Conservation (phyloP, 2,797 vertebrate genomes). For the Darevskia nairensis region DNA sequence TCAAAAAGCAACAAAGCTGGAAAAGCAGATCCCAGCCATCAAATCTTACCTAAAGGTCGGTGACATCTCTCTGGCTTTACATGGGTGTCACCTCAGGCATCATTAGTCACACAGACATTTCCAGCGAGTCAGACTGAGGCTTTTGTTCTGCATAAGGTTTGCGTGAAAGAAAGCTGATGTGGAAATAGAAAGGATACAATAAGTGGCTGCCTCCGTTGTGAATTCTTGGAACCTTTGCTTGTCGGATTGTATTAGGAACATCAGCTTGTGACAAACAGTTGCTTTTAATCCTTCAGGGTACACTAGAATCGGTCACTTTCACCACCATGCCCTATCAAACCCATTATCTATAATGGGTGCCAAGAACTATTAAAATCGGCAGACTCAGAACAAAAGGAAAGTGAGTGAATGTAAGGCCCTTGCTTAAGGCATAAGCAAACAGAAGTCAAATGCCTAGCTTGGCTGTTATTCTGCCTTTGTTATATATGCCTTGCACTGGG, state of each 20-base stretch:
- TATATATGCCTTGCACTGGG: not conserved
- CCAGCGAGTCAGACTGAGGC: not conserved
- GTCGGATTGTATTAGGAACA: constrained; percentile 48
- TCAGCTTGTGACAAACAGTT: constrained; percentile 44
- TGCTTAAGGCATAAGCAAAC: not conserved
- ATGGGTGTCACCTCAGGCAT: constrained; percentile 15
- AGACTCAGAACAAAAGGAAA: not conserved
- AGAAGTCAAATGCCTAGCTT: not conserved
- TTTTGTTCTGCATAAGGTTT: constrained; percentile 18
- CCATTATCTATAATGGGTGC: not conserved
- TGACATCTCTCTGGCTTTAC: constrained; percentile 37
- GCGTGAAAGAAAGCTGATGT: not conserved
- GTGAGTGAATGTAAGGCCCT: not conserved
- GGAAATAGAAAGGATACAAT: not conserved
- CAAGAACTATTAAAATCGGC: not conserved
- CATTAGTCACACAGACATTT: constrained; percentile 26
- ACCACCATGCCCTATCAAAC: not conserved
- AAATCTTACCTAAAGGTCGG: not conserved
- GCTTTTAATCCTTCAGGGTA: constrained; percentile 15
- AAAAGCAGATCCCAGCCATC: constrained; percentile 51
- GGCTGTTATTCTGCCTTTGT: not conserved
- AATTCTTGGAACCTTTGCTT: constrained; percentile 44
- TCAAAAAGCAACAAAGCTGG: constrained; percentile 54
- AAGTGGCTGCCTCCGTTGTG: not conserved
- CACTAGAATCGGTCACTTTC: not conserved